These are phyloP conservation scores for Trematomus loennbergii DNA, from an alignment of 2,113 vertebrate genomes.

Conservation along the genomic window DNA sequence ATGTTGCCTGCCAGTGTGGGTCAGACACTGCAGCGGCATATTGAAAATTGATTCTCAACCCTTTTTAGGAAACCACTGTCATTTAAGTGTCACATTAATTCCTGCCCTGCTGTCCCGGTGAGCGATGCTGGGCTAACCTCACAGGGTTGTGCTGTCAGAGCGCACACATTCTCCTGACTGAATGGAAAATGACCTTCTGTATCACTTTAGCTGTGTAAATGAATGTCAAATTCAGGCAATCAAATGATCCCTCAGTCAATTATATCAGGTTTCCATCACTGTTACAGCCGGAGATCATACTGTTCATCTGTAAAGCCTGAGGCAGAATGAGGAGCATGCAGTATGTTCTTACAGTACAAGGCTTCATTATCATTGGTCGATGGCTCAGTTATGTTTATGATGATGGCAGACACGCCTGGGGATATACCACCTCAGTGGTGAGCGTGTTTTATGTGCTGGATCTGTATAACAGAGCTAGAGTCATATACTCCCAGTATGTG, in stretches of 20 bases:
- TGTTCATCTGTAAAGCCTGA: background rate
- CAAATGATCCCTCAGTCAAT: slow-evolving; percentile 61
- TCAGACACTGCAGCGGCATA: slow-evolving; percentile 66
- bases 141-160: slow-evolving; percentile 26
- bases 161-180: slow-evolving; percentile 45
- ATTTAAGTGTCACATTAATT: slow-evolving; percentile 72
- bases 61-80: slow-evolving; percentile 77
- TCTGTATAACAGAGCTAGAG: slow-evolving; percentile 18
- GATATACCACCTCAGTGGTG: slow-evolving; percentile 27
- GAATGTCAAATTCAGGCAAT: slow-evolving; percentile 65
- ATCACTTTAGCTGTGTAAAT: slow-evolving; percentile 62
- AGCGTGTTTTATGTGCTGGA: slow-evolving; percentile 53
- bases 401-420: slow-evolving; percentile 59
- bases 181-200: slow-evolving; percentile 52
- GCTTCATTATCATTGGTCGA: slow-evolving; percentile 48
- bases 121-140: slow-evolving; percentile 67
- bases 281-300: slow-evolving; percentile 47
- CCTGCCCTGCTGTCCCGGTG: slow-evolving; percentile 43
- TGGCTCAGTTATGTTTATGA: slow-evolving; percentile 68
- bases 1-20: slow-evolving; percentile 58
- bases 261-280: slow-evolving; percentile 55
- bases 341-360: slow-evolving; percentile 15
- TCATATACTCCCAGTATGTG: slow-evolving; percentile 6
- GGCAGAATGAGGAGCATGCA: slow-evolving; percentile 7
- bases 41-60: slow-evolving; percentile 79